A percentile compares a stretch with the other conserved stretches of the same genome.
These are phyloP conservation scores for Dasypolia templi DNA, from an alignment of 2,888 invertebrate species.

Conservation along the genomic window DNA sequence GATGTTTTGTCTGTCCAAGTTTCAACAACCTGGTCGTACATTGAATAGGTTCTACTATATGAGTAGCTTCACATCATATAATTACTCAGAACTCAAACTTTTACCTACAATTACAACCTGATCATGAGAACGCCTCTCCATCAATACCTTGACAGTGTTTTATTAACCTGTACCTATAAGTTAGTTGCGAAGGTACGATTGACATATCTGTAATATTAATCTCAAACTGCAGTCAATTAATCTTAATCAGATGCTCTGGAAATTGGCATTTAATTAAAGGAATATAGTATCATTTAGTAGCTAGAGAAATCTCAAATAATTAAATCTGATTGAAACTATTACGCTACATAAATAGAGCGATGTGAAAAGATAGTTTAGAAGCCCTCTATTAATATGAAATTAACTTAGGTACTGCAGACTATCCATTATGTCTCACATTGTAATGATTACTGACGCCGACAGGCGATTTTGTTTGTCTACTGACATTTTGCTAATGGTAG, in stretches of 20 bases:
- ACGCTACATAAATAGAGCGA: not conserved
- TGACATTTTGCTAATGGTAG: not conserved
- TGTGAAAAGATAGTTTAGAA: constrained; percentile 4
- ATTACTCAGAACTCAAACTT: constrained; percentile 4
- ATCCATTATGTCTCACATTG: no score
- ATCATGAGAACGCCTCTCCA: constrained; percentile 40
- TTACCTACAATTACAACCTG: constrained; percentile 21
- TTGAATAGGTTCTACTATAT: constrained; percentile 9
- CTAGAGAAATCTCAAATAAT: constrained; percentile 34
- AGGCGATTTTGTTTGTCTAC: not conserved
- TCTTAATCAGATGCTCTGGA: constrained; percentile 42
- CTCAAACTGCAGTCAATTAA: constrained; percentile 31
- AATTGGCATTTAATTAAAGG: constrained; percentile 48
- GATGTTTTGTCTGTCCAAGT: not conserved
- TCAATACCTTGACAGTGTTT: constrained; percentile 46
- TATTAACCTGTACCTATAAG: constrained; percentile 24
- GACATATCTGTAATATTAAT: constrained; percentile 48
- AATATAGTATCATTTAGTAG: constrained; percentile 16
- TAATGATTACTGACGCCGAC: not conserved
- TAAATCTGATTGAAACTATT: constrained; percentile 27
- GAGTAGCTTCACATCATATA: constrained; percentile 2
- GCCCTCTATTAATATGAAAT: not conserved
- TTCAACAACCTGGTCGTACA: not conserved
- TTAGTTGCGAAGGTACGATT: constrained; percentile 15
- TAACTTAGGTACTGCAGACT: no score